Evolutionary conservation across 2,888 invertebrate species (phyloP).

Genomic region (Lysandra coridon): DNA sequence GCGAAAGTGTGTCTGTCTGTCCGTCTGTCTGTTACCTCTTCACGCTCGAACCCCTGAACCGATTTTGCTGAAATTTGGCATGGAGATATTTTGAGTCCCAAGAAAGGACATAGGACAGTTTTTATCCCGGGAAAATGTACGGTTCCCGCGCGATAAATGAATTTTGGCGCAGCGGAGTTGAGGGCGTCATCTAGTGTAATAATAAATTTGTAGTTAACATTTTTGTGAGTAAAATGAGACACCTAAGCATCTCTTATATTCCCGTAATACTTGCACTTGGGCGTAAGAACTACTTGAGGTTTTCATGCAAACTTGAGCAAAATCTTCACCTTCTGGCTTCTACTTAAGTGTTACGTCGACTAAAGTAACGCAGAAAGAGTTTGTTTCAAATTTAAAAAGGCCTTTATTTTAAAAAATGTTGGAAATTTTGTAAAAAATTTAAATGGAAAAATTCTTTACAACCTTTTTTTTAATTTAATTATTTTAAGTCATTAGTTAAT

Average conservation of each 20-base stretch:
- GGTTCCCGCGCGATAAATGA: too few relatives aligned
- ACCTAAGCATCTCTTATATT: constrained; percentile 6
- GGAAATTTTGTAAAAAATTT: background rate
- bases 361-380: constrained; percentile 31
- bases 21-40: too few relatives aligned
- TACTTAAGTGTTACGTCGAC: constrained; percentile 15
- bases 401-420: background rate
- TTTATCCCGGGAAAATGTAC: too few relatives aligned
- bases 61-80: too few relatives aligned
- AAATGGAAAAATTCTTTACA: background rate
- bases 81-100: too few relatives aligned
- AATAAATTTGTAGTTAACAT: background rate
- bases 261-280: constrained; percentile 15
- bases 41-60: too few relatives aligned
- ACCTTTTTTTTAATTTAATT: too few relatives aligned
- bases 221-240: constrained; percentile 2
- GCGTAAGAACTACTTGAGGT: constrained; percentile 16
- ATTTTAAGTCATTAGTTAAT: too few relatives aligned
- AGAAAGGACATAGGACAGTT: too few relatives aligned
- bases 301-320: constrained; percentile 29
- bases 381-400: background rate
- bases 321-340: background rate
- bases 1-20: too few relatives aligned
- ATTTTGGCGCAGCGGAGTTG: too few relatives aligned
- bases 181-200: background rate